These are phyloP conservation scores for Porites lobata DNA, from an alignment of 92 coral and sea anemone species.

Conservation along the genomic window DNA sequence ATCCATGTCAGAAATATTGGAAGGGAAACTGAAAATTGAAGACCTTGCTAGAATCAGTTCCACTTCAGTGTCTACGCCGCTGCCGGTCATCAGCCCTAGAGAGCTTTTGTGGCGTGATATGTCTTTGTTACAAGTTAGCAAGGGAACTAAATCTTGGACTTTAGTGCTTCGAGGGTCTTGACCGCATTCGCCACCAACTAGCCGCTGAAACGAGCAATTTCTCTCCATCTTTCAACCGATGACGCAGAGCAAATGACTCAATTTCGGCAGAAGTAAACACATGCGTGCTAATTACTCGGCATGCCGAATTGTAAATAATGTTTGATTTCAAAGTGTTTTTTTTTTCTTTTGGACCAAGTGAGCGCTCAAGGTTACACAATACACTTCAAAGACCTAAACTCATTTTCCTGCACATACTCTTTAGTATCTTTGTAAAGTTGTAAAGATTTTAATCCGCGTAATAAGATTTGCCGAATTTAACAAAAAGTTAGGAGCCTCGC, in stretches of 20 bases:
- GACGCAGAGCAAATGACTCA: slow-evolving; percentile 13
- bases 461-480: background rate
- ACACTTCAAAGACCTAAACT: background rate
- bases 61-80: slow-evolving; percentile 52
- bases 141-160: slow-evolving; percentile 24
- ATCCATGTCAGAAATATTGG: slow-evolving; percentile 26
- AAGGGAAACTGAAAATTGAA: slow-evolving; percentile 35
- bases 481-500: background rate
- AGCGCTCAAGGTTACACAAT: no score
- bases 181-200: slow-evolving; percentile 34
- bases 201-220: slow-evolving; percentile 33
- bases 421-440: slow-evolving; percentile 11
- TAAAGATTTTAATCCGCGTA: background rate
- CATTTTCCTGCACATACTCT: background rate
- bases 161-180: slow-evolving; percentile 38
- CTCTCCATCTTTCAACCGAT: slow-evolving; percentile 20
- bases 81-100: slow-evolving; percentile 37
- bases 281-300: slow-evolving; percentile 18
- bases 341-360: no score
- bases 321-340: background rate
- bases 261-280: slow-evolving; percentile 11
- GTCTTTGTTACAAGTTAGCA: slow-evolving; percentile 28
- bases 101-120: slow-evolving; percentile 54
- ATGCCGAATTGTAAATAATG: background rate
- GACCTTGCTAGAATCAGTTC: slow-evolving; percentile 43